These are phyloP conservation scores for Danio kyathit DNA, from an alignment of 2,797 vertebrate genomes.

Conservation along the genomic window DNA sequence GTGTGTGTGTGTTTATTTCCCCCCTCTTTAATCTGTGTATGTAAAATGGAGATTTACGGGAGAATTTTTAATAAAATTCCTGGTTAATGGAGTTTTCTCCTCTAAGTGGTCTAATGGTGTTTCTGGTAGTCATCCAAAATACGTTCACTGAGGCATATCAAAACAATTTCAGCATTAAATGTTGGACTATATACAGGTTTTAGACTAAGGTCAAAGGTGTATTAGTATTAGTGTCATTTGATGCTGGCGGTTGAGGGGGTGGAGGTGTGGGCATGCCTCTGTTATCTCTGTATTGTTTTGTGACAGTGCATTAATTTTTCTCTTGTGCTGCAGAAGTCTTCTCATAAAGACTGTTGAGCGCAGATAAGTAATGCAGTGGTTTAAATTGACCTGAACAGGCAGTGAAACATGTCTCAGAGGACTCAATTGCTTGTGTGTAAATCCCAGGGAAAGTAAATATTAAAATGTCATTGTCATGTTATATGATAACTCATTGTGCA, in stretches of 20 bases:
- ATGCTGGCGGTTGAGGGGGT: constrained; percentile 34
- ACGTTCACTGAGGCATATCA: constrained; percentile 66
- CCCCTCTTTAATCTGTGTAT: not conserved
- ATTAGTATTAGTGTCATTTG: constrained; percentile 70
- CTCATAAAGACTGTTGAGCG: constrained; percentile 50
- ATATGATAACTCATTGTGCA: constrained; percentile 73
- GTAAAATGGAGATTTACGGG: constrained; percentile 60
- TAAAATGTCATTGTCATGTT: constrained; percentile 61
- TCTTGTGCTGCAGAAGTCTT: constrained; percentile 47
- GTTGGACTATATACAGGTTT: constrained; percentile 67
- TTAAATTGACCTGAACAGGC: constrained; percentile 75
- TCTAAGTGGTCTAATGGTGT: constrained; percentile 79
- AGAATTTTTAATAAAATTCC: constrained; percentile 69
- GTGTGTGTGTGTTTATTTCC: constrained; percentile 37
- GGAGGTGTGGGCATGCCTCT: constrained; percentile 31
- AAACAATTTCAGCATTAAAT: constrained; percentile 76
- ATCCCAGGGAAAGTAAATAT: constrained; percentile 65
- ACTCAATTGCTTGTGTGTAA: constrained; percentile 72
- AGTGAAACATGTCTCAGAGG: constrained; percentile 73
- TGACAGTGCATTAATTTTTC: constrained; percentile 53
- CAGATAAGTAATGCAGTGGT: constrained; percentile 73
- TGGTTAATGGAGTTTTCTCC: constrained; percentile 73
- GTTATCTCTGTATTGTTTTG: constrained; percentile 66
- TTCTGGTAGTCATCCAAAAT: constrained; percentile 79
- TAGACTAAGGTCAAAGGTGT: constrained; percentile 74